Evolutionary conservation across 2,113 vertebrate species (phyloP).

Genomic region (Apodemus speciosus): DNA sequence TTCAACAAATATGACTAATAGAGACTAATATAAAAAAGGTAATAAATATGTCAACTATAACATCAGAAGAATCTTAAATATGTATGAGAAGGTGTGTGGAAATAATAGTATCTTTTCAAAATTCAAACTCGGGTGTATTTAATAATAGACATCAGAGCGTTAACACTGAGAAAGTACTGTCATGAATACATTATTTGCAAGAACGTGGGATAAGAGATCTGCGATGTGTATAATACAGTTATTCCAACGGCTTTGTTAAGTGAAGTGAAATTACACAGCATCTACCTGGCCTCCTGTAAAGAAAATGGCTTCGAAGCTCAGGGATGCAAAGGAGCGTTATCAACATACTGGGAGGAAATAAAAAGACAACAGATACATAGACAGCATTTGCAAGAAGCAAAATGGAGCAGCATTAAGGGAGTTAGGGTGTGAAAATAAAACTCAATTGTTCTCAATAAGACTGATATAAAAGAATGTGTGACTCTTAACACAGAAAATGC

Average conservation of each 20-base stretch:
- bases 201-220: constrained; percentile 64
- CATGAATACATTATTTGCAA: constrained; percentile 79
- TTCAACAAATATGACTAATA: too few species aligned
- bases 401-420: background rate
- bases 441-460: background rate
- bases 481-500: constrained; percentile 15
- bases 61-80: constrained; percentile 77
- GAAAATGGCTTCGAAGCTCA: constrained; percentile 43
- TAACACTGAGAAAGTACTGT: constrained; percentile 76
- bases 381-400: constrained; percentile 38
- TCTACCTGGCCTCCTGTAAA: constrained; percentile 34
- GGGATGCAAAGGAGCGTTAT: constrained; percentile 20
- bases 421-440: constrained; percentile 32
- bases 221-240: constrained; percentile 55
- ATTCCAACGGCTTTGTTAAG: constrained; percentile 66
- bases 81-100: constrained; percentile 78
- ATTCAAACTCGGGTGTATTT: constrained; percentile 74
- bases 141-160: constrained; percentile 79
- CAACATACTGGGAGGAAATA: constrained; percentile 56
- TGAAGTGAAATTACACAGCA: constrained; percentile 53
- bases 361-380: background rate
- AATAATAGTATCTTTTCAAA: constrained; percentile 80
- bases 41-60: constrained; percentile 79
- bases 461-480: constrained; percentile 8
- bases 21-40: constrained; percentile 75